Percentiles rank a stretch among this genome's conserved stretches.
Evolutionary conservation across 2,888 invertebrate species (phyloP).

Genomic region (Gnatocerus cornutus): DNA sequence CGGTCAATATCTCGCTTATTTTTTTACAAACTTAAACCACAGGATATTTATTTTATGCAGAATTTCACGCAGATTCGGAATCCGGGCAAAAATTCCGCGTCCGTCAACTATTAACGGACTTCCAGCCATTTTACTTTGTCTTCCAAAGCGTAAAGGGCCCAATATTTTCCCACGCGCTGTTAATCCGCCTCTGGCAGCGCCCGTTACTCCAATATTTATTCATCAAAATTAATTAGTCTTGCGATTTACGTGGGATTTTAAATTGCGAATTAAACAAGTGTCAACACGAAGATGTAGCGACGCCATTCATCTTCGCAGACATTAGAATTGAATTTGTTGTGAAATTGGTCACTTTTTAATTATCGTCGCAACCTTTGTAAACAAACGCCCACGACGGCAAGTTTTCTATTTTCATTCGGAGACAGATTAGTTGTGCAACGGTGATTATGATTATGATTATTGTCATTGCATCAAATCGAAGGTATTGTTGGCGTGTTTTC

Average conservation of each 20-base stretch:
- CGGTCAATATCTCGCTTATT: no score
- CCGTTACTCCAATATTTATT: constrained; percentile 19
- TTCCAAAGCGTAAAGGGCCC: constrained; percentile 5
- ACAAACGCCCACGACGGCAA: constrained; percentile 21
- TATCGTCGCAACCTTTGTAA: constrained; percentile 19
- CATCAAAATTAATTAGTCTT: constrained; percentile 32
- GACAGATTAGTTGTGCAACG: constrained; percentile 19
- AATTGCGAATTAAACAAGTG: constrained; percentile 25
- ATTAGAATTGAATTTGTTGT: no score
- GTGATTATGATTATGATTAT: constrained; percentile 16
- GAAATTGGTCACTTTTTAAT: constrained; percentile 10
- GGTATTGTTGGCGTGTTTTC: not conserved
- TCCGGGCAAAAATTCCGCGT: no score
- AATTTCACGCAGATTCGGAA: no score
- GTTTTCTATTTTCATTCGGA: constrained; percentile 14
- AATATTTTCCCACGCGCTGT: no score
- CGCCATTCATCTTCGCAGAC: constrained; percentile 20
- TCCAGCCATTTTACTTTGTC: no score
- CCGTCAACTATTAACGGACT: no score
- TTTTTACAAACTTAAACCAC: no score
- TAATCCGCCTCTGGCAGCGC: not conserved
- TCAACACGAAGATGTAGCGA: constrained; percentile 10
- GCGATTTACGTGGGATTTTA: constrained; percentile 13
- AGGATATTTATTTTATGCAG: no score
- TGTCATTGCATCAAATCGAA: constrained; percentile 5